Evolutionary conservation across 2,797 vertebrate genomes (phyloP).

Genomic region (Meriones psammophilus): DNA sequence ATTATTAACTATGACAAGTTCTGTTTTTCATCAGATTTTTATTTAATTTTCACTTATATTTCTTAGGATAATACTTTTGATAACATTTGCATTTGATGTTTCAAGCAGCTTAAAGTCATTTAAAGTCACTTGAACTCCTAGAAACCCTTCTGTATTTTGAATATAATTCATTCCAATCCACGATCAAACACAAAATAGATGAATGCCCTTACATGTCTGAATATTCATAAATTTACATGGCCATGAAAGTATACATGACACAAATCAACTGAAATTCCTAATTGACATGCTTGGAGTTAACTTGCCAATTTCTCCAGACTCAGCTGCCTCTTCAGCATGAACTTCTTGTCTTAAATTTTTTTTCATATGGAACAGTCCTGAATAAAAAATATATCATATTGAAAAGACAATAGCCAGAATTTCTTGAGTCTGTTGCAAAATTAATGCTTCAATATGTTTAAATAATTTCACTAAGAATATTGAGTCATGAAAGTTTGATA

Average conservation of each 20-base stretch:
- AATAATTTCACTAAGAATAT: constrained; percentile 38
- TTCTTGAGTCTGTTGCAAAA: constrained; percentile 22
- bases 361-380: background rate
- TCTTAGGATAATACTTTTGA: background rate
- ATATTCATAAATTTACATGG: background rate
- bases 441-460: constrained; percentile 39
- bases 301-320: background rate
- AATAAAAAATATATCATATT: constrained; percentile 45
- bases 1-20: background rate
- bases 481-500: constrained; percentile 56
- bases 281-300: background rate
- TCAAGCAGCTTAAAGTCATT: background rate
- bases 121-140: background rate
- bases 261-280: background rate
- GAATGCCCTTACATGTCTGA: background rate
- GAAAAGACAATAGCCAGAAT: background rate
- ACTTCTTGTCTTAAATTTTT: background rate
- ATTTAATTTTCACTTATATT: background rate
- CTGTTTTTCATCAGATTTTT: no score
- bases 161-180: background rate
- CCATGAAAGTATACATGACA: background rate
- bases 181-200: background rate
- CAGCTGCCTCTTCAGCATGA: background rate
- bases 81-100: background rate
- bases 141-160: background rate